These are phyloP conservation scores for Campylomormyrus numenius DNA, from an alignment of 2,113 vertebrate genomes.

Conservation along the genomic window DNA sequence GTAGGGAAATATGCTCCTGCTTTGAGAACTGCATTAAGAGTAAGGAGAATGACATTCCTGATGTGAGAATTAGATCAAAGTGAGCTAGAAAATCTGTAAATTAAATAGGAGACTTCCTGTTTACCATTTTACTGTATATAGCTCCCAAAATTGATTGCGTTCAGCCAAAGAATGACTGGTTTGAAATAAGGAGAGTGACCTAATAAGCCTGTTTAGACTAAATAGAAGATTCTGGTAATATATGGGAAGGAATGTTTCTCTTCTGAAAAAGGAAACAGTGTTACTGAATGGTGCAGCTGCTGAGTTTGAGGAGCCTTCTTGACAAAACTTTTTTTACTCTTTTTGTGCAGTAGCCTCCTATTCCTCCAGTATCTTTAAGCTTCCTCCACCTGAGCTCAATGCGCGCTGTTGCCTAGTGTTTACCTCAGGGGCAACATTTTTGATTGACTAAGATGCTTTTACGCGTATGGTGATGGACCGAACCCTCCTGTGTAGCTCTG, in stretches of 20 bases:
- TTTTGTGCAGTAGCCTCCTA: neutral
- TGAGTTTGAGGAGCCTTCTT: neutral
- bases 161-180: neutral
- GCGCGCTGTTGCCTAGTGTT: neutral
- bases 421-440: neutral
- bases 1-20: too few species aligned
- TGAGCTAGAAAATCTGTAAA: neutral
- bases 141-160: neutral
- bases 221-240: neutral
- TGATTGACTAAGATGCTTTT: neutral
- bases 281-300: neutral
- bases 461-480: neutral
- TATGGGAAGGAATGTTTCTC: neutral
- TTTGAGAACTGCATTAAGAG: too few species aligned
- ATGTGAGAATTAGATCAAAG: too few species aligned
- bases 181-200: neutral
- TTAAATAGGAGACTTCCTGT: neutral
- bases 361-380: neutral
- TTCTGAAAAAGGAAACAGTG: neutral
- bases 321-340: neutral
- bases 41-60: too few species aligned
- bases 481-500: neutral
- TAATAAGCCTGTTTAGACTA: neutral
- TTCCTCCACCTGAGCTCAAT: neutral
- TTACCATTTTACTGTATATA: neutral